These are phyloP conservation scores for Felis chaus DNA, from an alignment of 2,113 vertebrate species.

Conservation along the genomic window DNA sequence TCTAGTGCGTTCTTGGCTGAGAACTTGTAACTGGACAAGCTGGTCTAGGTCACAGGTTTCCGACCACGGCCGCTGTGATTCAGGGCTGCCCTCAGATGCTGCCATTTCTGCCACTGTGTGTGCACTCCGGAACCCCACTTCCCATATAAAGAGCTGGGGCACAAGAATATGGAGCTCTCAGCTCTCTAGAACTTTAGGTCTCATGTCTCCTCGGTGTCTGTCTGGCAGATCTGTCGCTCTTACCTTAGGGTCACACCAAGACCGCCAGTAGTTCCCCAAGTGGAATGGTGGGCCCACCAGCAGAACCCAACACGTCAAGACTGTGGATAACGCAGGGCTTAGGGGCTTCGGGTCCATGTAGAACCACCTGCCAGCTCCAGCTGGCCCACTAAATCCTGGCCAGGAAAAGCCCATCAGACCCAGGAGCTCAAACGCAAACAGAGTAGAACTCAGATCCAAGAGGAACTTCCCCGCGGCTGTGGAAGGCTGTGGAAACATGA, in stretches of 20 bases:
- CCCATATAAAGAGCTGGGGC: neutral
- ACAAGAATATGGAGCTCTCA: neutral
- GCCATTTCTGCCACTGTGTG: neutral
- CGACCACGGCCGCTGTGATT: neutral
- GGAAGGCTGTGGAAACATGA: neutral
- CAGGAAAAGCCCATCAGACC: neutral
- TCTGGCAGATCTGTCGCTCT: neutral
- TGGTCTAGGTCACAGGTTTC: neutral
- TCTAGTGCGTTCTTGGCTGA: neutral
- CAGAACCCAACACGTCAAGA: neutral
- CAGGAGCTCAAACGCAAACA: rapidly evolving
- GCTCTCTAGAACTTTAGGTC: neutral
- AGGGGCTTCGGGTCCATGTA: neutral
- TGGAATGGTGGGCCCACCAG: neutral
- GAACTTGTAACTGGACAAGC: neutral
- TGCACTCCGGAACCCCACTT: neutral
- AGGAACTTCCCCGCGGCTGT: neutral
- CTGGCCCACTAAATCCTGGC: rapidly evolving
- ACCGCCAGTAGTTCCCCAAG: neutral
- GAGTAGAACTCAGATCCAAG: neutral
- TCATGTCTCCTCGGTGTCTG: neutral
- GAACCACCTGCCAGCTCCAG: neutral
- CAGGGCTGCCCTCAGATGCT: neutral
- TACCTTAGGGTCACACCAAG: neutral
- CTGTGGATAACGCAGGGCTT: neutral